These are phyloP conservation scores for Drosophila merina DNA, from an alignment of 2,888 invertebrate genomes.

Conservation along the genomic window DNA sequence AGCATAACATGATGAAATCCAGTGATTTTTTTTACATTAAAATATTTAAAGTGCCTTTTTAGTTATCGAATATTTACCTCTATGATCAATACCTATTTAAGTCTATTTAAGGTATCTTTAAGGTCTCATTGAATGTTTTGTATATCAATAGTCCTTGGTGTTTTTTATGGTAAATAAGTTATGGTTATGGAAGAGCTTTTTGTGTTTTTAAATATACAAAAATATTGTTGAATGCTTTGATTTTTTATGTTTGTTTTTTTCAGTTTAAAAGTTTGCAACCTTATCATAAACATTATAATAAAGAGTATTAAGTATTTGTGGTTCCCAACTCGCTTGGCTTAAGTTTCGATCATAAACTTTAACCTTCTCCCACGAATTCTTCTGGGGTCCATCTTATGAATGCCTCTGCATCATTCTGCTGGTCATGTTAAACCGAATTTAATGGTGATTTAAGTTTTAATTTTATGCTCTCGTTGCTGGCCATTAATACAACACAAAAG, in stretches of 20 bases:
- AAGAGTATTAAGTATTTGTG: conserved; percentile 10
- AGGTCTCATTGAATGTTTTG: no score
- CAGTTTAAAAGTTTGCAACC: background rate
- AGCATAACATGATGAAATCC: background rate
- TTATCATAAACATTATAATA: background rate
- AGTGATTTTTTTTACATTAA: background rate
- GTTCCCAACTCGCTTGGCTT: conserved; percentile 8
- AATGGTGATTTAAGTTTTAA: conserved; percentile 40
- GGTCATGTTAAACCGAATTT: conserved; percentile 18
- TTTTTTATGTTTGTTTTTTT: no score
- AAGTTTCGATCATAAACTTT: background rate
- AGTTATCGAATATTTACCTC: background rate
- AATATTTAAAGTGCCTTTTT: background rate
- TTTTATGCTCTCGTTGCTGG: conserved; percentile 22
- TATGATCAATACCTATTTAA: no score
- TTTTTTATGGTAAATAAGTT: background rate
- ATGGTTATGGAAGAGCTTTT: background rate
- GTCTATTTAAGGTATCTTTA: no score
- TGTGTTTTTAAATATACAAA: background rate
- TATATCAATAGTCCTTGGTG: background rate
- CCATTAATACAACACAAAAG: conserved; percentile 24
- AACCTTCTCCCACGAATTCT: background rate
- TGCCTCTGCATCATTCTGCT: conserved; percentile 1
- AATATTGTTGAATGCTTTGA: background rate
- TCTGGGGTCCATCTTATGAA: no score